Percentiles rank a stretch among this genome's conserved stretches.
Conservation (phyloP, 2,797 vertebrate species). For the Sylvia borin region DNA sequence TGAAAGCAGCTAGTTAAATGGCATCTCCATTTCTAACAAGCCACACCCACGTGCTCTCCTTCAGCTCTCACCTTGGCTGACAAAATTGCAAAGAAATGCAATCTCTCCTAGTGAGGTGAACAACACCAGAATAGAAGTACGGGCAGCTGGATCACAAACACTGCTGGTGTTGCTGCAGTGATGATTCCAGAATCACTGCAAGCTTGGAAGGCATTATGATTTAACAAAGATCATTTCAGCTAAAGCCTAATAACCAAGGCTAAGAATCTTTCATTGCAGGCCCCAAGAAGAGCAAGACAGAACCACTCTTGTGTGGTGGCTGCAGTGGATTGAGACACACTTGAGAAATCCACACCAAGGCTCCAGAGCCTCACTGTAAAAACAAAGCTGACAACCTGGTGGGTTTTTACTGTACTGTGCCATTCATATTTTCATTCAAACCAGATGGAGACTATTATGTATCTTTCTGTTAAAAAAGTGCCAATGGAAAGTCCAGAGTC, state of each 20-base stretch:
- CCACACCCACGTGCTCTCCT: background rate
- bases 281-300: background rate
- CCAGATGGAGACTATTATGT: background rate
- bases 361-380: background rate
- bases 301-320: background rate
- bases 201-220: background rate
- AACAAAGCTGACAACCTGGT: background rate
- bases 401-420: background rate
- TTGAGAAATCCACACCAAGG: background rate
- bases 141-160: background rate
- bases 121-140: background rate
- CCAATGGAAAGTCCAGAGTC: background rate
- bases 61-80: background rate
- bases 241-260: background rate
- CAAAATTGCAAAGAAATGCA: background rate
- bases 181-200: background rate
- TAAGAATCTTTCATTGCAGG: background rate
- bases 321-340: background rate
- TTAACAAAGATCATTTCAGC: background rate
- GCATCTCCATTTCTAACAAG: background rate
- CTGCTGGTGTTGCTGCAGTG: background rate
- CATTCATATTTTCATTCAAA: background rate
- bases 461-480: background rate
- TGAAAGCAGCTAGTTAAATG: background rate
- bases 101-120: background rate